phyloP scores from a whole-genome alignment of 2,888 invertebrate genomes.

The Odontothrips loti region DNA sequence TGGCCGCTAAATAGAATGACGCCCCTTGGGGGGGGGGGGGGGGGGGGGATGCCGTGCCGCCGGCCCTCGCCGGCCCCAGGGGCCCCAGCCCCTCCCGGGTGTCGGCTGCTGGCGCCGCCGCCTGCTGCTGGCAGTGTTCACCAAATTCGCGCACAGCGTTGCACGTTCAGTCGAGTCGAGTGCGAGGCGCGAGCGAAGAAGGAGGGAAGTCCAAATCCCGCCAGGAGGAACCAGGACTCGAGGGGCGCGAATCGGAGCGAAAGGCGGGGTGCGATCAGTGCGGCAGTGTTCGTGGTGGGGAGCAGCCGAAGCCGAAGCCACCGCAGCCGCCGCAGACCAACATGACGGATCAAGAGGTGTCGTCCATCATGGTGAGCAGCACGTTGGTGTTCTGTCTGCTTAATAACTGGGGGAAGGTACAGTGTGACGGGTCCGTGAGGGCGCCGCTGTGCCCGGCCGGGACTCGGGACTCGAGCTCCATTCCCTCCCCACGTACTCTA shows the following conservation, averaged over 20 bases:
- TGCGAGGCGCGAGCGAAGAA: neutral
- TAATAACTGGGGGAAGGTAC: too few species aligned
- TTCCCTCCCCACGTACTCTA: too few species aligned
- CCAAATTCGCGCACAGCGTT: neutral
- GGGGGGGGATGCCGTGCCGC: neutral
- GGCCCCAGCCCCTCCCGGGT: neutral
- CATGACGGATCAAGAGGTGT: constrained; percentile 15
- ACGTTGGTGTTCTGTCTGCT: neutral
- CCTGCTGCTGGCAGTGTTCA: neutral
- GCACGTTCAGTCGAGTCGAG: neutral
- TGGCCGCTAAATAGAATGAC: constrained; percentile 6
- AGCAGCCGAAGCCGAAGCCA: neutral
- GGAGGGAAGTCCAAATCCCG: neutral
- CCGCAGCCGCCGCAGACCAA: neutral
- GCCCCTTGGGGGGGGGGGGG: neutral
- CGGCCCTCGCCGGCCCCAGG: neutral
- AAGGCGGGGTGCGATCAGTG: neutral
- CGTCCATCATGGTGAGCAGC: neutral
- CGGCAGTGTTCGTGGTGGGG: neutral
- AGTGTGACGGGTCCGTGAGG: neutral
- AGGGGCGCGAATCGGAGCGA: neutral
- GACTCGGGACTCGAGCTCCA: too few species aligned
- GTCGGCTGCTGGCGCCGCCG: neutral
- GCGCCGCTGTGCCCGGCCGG: too few species aligned
- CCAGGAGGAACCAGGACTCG: neutral